phyloP scores from a whole-genome alignment of 2,888 invertebrate species.

The Kuschelorhynchus macadamiae region DNA sequence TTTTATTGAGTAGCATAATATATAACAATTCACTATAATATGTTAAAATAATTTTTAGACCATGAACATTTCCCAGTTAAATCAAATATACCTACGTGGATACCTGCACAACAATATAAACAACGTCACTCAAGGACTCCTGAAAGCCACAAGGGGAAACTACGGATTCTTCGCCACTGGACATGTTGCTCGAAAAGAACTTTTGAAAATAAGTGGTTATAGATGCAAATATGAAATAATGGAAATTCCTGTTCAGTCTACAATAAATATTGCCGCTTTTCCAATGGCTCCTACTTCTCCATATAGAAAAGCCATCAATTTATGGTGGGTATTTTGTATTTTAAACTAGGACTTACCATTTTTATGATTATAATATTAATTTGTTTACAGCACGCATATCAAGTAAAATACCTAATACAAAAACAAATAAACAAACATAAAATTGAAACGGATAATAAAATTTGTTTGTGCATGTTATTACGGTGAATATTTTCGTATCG shows the following conservation, averaged over 20 bases:
- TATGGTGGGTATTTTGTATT: slow-evolving; percentile 63
- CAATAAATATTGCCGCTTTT: slow-evolving; percentile 73
- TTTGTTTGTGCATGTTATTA: too few relatives aligned
- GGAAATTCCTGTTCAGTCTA: slow-evolving; percentile 73
- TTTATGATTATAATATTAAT: too few relatives aligned
- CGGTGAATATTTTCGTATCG: too few relatives aligned
- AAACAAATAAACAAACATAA: too few relatives aligned
- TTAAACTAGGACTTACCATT: too few relatives aligned
- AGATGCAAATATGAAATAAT: slow-evolving; percentile 71
- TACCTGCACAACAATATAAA: slow-evolving; percentile 66
- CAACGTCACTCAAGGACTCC: slow-evolving; percentile 71
- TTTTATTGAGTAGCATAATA: too few relatives aligned
- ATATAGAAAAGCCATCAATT: slow-evolving; percentile 73
- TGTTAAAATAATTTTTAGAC: slow-evolving; percentile 69
- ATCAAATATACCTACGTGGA: slow-evolving; percentile 59
- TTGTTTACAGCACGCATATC: too few relatives aligned
- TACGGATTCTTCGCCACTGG: slow-evolving; percentile 78
- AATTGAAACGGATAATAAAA: too few relatives aligned
- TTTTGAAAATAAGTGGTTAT: slow-evolving; percentile 65
- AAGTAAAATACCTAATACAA: too few relatives aligned
- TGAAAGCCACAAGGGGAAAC: slow-evolving; percentile 71
- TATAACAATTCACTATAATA: too few relatives aligned
- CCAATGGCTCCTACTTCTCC: slow-evolving; percentile 73
- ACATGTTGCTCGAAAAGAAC: slow-evolving; percentile 72
- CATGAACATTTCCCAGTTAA: slow-evolving; percentile 63